Percentiles rank a stretch among this genome's conserved stretches.
These are phyloP conservation scores for Azemiops feae DNA, from an alignment of 2,113 vertebrate species.

Conservation along the genomic window DNA sequence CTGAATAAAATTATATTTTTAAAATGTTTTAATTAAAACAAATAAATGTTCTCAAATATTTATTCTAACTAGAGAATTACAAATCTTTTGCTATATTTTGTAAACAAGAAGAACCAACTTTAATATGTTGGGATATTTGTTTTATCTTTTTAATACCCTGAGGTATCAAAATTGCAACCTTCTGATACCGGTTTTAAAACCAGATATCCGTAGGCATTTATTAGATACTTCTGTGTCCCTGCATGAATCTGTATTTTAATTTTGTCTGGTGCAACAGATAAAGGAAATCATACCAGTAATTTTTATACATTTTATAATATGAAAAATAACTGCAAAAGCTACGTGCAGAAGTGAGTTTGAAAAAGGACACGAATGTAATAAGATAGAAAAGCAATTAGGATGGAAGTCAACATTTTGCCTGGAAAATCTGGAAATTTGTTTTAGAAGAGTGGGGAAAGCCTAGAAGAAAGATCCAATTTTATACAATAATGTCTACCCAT, in stretches of 20 bases:
- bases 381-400: not conserved
- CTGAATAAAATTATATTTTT: not conserved
- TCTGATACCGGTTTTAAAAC: not conserved
- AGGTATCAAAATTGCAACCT: not conserved
- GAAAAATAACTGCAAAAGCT: not conserved
- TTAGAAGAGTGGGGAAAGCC: not conserved
- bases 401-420: not conserved
- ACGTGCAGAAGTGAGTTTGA: not conserved
- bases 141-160: not conserved
- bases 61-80: not conserved
- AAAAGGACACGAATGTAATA: not conserved
- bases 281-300: not conserved
- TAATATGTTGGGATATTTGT: not conserved
- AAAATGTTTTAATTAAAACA: constrained; percentile 62
- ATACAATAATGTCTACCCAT: not conserved
- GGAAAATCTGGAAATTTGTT: not conserved
- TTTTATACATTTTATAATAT: not conserved
- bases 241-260: not conserved
- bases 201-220: not conserved
- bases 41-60: constrained; percentile 48
- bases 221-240: not conserved
- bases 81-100: constrained; percentile 8
- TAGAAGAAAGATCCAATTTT: not conserved
- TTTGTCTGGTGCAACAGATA: not conserved
- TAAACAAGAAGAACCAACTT: not conserved